Evolutionary conservation across 2,113 vertebrate genomes (phyloP).

Genomic region (Bettongia penicillata): DNA sequence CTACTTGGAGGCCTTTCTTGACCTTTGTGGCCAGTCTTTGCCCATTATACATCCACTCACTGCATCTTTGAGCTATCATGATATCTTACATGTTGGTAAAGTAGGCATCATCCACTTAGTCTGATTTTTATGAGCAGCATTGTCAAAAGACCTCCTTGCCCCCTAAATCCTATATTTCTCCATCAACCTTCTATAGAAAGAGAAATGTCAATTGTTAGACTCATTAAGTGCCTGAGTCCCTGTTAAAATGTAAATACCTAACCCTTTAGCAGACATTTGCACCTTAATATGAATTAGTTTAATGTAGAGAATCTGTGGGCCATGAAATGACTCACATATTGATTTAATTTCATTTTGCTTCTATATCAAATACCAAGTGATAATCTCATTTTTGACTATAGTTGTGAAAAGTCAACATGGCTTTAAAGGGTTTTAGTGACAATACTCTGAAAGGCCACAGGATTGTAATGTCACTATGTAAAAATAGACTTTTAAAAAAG

Average conservation of each 20-base stretch:
- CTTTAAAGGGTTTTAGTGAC: slow-evolving; percentile 31
- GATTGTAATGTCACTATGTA: background rate
- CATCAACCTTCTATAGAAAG: background rate
- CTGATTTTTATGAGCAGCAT: background rate
- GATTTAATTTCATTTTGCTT: background rate
- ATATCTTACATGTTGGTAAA: background rate
- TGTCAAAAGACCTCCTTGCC: background rate
- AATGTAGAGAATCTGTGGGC: slow-evolving; percentile 8
- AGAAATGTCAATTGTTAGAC: background rate
- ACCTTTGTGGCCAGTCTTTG: background rate
- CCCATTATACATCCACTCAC: background rate
- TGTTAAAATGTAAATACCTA: background rate
- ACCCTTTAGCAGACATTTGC: background rate
- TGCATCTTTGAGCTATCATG: background rate
- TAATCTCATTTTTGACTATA: slow-evolving; percentile 32
- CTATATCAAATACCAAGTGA: background rate
- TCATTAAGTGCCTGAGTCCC: background rate
- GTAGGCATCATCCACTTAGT: background rate
- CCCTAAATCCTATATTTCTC: background rate
- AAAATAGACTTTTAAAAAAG: slow-evolving; percentile 20
- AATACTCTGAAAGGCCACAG: slow-evolving; percentile 36
- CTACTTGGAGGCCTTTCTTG: background rate
- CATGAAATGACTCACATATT: slow-evolving; percentile 5
- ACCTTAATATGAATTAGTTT: slow-evolving; percentile 43
- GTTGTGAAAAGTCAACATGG: slow-evolving; percentile 10